These are phyloP conservation scores for Grapholita molesta DNA, from an alignment of 1,140 invertebrate genomes.

Conservation along the genomic window DNA sequence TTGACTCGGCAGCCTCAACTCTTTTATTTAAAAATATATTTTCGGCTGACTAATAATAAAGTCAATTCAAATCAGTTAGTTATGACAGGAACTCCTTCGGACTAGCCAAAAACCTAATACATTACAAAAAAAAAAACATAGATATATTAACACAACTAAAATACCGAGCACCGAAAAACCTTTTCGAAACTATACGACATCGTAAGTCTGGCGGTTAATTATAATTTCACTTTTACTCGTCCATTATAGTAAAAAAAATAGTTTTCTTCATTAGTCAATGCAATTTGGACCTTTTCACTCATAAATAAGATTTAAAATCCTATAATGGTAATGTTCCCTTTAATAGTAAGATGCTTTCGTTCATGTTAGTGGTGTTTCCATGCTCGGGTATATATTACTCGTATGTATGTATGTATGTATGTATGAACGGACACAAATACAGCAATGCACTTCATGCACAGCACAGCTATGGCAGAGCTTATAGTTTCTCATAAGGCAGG, in stretches of 20 bases:
- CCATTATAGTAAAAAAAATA: no score
- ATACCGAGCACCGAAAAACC: slow-evolving; percentile 51
- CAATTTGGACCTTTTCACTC: slow-evolving; percentile 7
- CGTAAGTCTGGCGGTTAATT: no score
- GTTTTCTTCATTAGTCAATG: no score
- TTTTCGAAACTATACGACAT: neutral
- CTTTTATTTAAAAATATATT: neutral
- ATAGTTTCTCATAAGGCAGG: slow-evolving; percentile 94
- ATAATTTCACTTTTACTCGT: neutral
- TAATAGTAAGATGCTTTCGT: neutral
- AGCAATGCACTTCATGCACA: slow-evolving; percentile 72
- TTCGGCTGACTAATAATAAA: slow-evolving; percentile 24
- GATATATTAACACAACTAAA: slow-evolving; percentile 28
- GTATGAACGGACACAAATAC: slow-evolving; percentile 49
- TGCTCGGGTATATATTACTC: slow-evolving; percentile 37
- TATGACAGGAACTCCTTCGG: slow-evolving; percentile 32
- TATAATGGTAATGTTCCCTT: neutral
- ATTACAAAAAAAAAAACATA: slow-evolving; percentile 26
- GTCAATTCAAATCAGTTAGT: neutral
- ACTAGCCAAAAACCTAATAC: slow-evolving; percentile 55
- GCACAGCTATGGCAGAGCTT: slow-evolving; percentile 77
- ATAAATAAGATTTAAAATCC: neutral
- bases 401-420: slow-evolving; percentile 40
- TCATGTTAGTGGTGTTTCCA: slow-evolving; percentile 38
- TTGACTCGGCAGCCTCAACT: neutral